Evolutionary conservation across 1,140 invertebrate genomes (phyloP).

Genomic region (Drosophila bipectinata): DNA sequence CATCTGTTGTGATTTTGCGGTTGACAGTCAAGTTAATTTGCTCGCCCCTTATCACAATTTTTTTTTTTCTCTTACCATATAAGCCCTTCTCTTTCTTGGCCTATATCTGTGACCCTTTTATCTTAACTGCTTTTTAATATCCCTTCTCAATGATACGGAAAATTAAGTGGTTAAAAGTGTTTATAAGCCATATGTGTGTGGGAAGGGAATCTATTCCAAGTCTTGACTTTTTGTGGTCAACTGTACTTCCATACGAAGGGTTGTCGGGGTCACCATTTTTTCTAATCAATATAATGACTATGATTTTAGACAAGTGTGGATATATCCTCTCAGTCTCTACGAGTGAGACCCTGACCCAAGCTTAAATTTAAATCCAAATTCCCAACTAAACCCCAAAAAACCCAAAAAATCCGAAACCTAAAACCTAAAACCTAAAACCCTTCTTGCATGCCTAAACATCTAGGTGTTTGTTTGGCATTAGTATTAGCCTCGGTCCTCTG

Average conservation of each 20-base stretch:
- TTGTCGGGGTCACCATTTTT: too few species aligned
- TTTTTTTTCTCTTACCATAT: not conserved
- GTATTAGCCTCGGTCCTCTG: not conserved
- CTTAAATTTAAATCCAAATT: constrained; percentile 25
- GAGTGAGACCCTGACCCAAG: not conserved
- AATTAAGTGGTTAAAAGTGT: constrained; percentile 74
- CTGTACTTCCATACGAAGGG: constrained; percentile 17
- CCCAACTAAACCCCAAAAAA: constrained; percentile 41
- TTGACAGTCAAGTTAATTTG: constrained; percentile 79
- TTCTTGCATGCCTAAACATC: constrained; percentile 13
- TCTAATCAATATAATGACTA: not conserved
- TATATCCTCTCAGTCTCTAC: not conserved
- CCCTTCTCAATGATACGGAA: constrained; percentile 74
- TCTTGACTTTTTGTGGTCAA: constrained; percentile 32
- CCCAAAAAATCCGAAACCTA: constrained; percentile 16
- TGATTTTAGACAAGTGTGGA: not conserved
- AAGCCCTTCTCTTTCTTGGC: not conserved
- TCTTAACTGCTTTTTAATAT: constrained; percentile 52
- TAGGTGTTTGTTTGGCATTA: constrained; percentile 2
- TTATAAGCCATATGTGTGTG: not conserved
- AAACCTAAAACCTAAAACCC: constrained; percentile 13
- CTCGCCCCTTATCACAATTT: constrained; percentile 11
- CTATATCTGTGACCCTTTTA: not conserved
- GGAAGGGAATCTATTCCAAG: too few species aligned
- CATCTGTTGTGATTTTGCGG: constrained; percentile 81